Evolutionary conservation across 64 coral and sea anemone genomes (phyloP), one percentile per base, ranked within the genome.

Genomic region (Stylophora pistillata): DNA sequence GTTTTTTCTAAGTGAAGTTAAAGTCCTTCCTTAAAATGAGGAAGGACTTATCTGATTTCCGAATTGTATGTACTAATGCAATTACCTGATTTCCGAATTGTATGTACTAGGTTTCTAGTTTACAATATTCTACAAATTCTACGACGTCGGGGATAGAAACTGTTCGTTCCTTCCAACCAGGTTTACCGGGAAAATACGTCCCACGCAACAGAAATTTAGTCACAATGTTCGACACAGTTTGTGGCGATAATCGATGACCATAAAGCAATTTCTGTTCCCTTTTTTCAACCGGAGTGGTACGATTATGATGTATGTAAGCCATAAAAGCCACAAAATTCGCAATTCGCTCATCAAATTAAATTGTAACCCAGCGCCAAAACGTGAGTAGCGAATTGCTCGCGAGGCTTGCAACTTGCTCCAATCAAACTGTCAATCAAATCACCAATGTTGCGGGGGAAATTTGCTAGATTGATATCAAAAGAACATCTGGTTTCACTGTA

Each of bases 91-190:
- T 85, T 91, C 72, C 4, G 81, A 26, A 55, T 72, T 56, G 33
- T 59, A 77, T 26, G 37, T 86, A 63, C 90, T 91, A 69, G n/a
- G n/a, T n/a, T n/a, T n/a, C n/a, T 21, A 59, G 13, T 58, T 81
- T 87, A 53, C 59, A 81, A n/a, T 92, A 87, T 60, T 92, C 85
- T 65, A 87, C 66, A 87, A 79, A 79, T 80, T 92, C 91, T 26
- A 81, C 74, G 9, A 87, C 91, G 10, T 85, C 82, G 29, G 77
- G 78, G 57, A 66, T 82, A 58, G 88, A 74, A 83, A 90, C 87
- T 78, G 74, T 89, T 54, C 76, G 59, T 55, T 89, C 87, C 55
- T 89, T 89, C 74, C 75, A 89, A 65, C 87, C 74, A 30, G 74
- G 74, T 53, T 89, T 89, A 54, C 74, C 87, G 11, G 87, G 74